A percentile compares a stretch with the other conserved stretches of the same genome.
Conservation (phyloP, 2,113 vertebrate species). For the Stomatorhinus ivindoensis region DNA sequence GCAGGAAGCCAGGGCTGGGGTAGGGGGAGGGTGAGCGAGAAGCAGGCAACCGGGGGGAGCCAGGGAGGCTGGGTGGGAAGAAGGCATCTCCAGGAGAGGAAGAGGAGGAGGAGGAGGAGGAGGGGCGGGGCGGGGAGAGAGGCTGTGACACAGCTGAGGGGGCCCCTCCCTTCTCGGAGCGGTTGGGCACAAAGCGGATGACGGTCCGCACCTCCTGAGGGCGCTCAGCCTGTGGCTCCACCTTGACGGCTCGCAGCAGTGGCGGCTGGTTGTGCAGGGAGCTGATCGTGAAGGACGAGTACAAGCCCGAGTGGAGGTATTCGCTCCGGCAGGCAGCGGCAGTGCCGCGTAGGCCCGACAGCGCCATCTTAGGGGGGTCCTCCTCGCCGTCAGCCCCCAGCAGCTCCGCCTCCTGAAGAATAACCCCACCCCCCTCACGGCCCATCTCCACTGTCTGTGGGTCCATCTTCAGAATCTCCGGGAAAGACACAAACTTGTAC, state of each 20-base stretch:
- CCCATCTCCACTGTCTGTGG: slow-evolving; percentile 72
- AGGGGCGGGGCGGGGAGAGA: slow-evolving; percentile 51
- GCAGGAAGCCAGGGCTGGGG: slow-evolving; percentile 58
- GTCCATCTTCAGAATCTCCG: slow-evolving; percentile 84
- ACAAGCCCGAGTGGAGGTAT: slow-evolving; percentile 80
- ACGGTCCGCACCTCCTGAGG: slow-evolving; percentile 79
- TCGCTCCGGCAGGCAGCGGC: slow-evolving; percentile 66
- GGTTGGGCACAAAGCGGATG: slow-evolving; percentile 86
- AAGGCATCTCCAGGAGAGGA: slow-evolving; percentile 70
- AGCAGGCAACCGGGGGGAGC: slow-evolving; percentile 16
- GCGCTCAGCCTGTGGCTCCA: slow-evolving; percentile 57
- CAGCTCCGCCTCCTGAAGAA: slow-evolving; percentile 74
- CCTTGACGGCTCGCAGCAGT: slow-evolving; percentile 74
- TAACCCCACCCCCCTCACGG: slow-evolving; percentile 67
- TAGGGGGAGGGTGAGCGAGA: slow-evolving; percentile 66
- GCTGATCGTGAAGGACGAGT: slow-evolving; percentile 82
- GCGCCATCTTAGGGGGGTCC: slow-evolving; percentile 64
- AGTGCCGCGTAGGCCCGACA: slow-evolving; percentile 62
- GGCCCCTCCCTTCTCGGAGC: slow-evolving; percentile 61
- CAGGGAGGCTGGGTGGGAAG: slow-evolving; percentile 42
- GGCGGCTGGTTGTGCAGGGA: slow-evolving; percentile 72
- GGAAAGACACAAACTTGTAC: slow-evolving; percentile 87
- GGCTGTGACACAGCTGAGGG: slow-evolving; percentile 67
- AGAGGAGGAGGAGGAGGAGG: slow-evolving; percentile 46
- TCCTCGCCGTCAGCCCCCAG: slow-evolving; percentile 45